Evolutionary conservation across 2,888 invertebrate genomes (phyloP).

Genomic region (Trypoxylon attenuatum): DNA sequence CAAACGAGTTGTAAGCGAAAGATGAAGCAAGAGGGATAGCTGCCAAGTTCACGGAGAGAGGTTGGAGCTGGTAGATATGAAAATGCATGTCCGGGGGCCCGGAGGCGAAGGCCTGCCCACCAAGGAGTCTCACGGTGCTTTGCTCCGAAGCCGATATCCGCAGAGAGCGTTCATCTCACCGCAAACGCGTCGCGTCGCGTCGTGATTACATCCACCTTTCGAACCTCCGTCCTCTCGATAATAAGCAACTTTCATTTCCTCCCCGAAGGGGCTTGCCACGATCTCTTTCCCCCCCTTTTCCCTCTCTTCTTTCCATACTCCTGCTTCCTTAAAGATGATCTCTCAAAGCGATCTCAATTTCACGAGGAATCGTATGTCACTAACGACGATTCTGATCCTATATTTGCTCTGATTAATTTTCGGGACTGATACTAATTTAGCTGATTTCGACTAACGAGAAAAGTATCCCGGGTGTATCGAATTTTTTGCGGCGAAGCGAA

Average conservation of each 20-base stretch:
- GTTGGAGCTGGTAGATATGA: slow-evolving; percentile 18
- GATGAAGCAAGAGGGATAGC: not conserved
- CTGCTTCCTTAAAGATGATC: too few relatives aligned
- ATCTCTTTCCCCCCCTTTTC: slow-evolving; percentile 1
- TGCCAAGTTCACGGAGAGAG: too few relatives aligned
- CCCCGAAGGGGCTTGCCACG: slow-evolving; percentile 40
- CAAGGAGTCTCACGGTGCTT: slow-evolving; percentile 34
- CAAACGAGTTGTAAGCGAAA: slow-evolving; percentile 13
- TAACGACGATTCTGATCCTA: too few relatives aligned
- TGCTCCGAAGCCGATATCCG: slow-evolving; percentile 28
- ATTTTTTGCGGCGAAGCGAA: too few relatives aligned
- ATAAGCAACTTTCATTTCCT: slow-evolving; percentile 57
- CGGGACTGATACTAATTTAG: too few relatives aligned
- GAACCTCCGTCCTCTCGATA: slow-evolving; percentile 45
- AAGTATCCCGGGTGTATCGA: too few relatives aligned
- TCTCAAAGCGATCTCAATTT: too few relatives aligned
- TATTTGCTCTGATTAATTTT: too few relatives aligned
- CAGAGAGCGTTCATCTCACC: slow-evolving; percentile 16
- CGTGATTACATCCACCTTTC: slow-evolving; percentile 44
- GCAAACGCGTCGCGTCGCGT: slow-evolving; percentile 2
- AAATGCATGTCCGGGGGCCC: slow-evolving; percentile 19
- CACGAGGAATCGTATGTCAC: too few relatives aligned
- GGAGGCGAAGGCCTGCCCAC: slow-evolving; percentile 5
- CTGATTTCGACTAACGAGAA: too few relatives aligned
- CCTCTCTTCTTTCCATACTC: not conserved